phyloP scores from a whole-genome alignment of 2,113 vertebrate species.

The Phyllopteryx taeniolatus region DNA sequence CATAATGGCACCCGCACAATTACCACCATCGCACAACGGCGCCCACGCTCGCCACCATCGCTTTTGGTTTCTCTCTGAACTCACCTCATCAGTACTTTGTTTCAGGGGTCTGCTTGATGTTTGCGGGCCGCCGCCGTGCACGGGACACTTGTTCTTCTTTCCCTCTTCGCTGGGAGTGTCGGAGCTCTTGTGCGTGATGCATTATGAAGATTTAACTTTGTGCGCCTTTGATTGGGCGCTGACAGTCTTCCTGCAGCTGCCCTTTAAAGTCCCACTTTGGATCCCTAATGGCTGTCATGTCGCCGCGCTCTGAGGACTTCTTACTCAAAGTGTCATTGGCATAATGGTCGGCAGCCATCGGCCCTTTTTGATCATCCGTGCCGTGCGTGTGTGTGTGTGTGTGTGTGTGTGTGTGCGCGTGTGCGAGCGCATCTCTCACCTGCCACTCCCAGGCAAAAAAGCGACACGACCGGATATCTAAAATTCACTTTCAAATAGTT shows the following conservation, averaged over 20 bases:
- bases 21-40: constrained; percentile 22
- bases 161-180: constrained; percentile 16
- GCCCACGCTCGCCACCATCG: constrained; percentile 31
- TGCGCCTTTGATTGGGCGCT: constrained; percentile 75
- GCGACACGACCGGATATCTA: constrained; percentile 75
- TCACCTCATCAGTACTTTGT: constrained; percentile 71
- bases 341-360: constrained; percentile 80
- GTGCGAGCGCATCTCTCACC: constrained; percentile 30
- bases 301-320: constrained; percentile 77
- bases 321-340: constrained; percentile 84
- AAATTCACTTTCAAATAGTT: constrained; percentile 84
- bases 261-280: constrained; percentile 83
- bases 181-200: constrained; percentile 63
- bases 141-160: constrained; percentile 59
- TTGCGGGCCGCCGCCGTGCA: constrained; percentile 60
- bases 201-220: constrained; percentile 83
- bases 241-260: constrained; percentile 81
- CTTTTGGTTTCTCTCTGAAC: constrained; percentile 42
- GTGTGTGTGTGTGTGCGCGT: constrained; percentile 35
- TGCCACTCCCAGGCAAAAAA: constrained; percentile 69
- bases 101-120: constrained; percentile 67
- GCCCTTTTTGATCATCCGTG: constrained; percentile 81
- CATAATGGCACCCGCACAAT: too few species aligned
- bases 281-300: constrained; percentile 85
- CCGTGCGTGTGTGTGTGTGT: constrained; percentile 60